Base-by-base conservation (phyloP, 2,797 vertebrate genomes). In the Psittacula echo region DNA sequence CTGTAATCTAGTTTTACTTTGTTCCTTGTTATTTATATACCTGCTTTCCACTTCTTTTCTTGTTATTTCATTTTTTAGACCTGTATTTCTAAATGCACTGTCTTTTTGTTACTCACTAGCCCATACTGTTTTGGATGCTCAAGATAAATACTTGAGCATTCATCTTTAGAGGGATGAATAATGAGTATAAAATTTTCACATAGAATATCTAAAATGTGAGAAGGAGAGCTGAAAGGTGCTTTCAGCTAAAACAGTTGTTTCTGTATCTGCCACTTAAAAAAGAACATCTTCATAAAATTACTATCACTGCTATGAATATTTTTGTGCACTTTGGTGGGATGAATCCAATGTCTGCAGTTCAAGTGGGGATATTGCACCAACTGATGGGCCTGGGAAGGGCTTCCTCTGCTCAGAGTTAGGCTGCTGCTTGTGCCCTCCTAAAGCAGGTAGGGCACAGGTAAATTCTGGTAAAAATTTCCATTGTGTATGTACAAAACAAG, bases 291-390 rank as follows among this genome's bases (percentile, higher is more conserved):
- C 18, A 32, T 44, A 11, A n/a, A 62, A 34, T 58, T 60, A 7
- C 26, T 16, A 0, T 51, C 2, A 1, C 39, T 20, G 8, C 2
- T 6, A 20, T 15, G 44, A 76, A 34, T 29, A 10, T 16, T 34
- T 44, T 60, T 10, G 20, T 32, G 23, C 1, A 1, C 34, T 27
- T 41, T 5, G 0, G n/a, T 15, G 17, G 71, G 61, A 60, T 37
- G 30, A n/a, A 78, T 44, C 30, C 5, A 4, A 15, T n/a, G 56
- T 44, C 29, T 62, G 64, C 29, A 45, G 24, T 32, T 60, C n/a
- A 7, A 13, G 11, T 27, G 11, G 48, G 70, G 71, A 26, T 64
- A 23, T 10, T 2, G 3, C 60, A 58, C 66, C 11, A 34, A 39
- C 39, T 61, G 42, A 7, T 45, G 65, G 37, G n/a, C 53, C n/a